Evolutionary conservation across 2,888 invertebrate genomes (phyloP), one percentile per base, ranked within the genome.

Genomic region (Cosmia trapezina): DNA sequence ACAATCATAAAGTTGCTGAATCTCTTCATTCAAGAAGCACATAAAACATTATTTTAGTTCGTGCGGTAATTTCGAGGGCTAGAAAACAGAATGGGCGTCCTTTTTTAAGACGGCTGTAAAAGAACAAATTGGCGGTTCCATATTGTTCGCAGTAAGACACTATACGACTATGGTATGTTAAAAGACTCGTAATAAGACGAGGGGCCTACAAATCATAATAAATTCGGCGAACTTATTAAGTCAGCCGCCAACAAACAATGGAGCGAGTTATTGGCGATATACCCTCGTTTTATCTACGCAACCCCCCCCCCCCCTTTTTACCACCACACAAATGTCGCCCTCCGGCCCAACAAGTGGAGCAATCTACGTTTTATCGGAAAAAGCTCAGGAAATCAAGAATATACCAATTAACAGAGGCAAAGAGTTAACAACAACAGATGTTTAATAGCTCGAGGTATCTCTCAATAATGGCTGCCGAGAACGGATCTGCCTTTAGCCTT

Each of bases 141-240:
- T 87, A 87, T 86, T 90, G 89, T 87, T 81, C 81, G 85, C 82
- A 84, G 87, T 87, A 87, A 89, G 83, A 87, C 87, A 89, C 86
- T 86, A 83, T 86, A 89, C 85, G 83, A 83, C 81, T 89, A 83
- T 86, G 89, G 87, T 92, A 92, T 90, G 91, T 91, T 93, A 92
- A 92, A 92, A 91, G 89, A 89, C 88, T 89, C 91, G 88, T 94
- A 94, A 95, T 93, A 94, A 94, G 93, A 94, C 92, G 94, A 92
- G 91, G 92, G 92, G 91, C 90, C 93, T 91, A 94, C 94, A 95
- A 95, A 95, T 95, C 95, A 96, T 95, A 95, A 95, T 95, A 95
- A 95, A 95, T 95, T 94, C 89, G 93, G 91, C 88, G 93, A 94
- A 94, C 95, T 96, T 96, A 96, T 95, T 95, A 95, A 95, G 95